Evolutionary conservation across 1,140 invertebrate species (phyloP), one percentile per base, ranked within the genome.

Genomic region (Drosophila sechellia): DNA sequence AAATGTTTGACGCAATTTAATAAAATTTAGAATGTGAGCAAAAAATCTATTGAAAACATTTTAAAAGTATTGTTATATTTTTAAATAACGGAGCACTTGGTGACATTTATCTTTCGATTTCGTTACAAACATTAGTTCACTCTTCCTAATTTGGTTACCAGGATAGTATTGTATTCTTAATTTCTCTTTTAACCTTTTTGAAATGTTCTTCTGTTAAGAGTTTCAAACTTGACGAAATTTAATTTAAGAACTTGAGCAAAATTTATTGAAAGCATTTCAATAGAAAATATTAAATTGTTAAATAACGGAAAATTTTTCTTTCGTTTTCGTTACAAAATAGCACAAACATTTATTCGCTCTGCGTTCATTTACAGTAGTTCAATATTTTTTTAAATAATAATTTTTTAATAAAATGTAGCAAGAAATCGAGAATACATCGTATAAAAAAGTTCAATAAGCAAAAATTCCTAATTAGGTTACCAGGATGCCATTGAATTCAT

Each of bases 1-100:
- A 43, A 46, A 25, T 58, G 20, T 52, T 35, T 48, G n/a, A 37
- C 15, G 4, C 37, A 42, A 42, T 69, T 63, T 46, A 39, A 54
- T 45, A 76, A 64, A 53, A 63, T 55, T 64, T 56, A 76, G 72
- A 61, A 84, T 73, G 63, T 70, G 73, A 80, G 72, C 71, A 77
- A 74, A 59, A 52, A 76, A 61, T 61, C 78, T 10, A 81, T 68
- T 78, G 64, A 86, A 77, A 84, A 85, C 81, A 77, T 85, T 61
- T 77, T 59, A 49, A 65, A 86, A 46, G 80, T 45, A 57, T 42
- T 12, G 39, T 56, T 61, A 80, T 50, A 48, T 60, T 76, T 48
- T 48, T 72, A 72, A 65, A 54, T 58, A 55, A 77, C 61, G 49
- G 61, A 83, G 79, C 74, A 77, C 69, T 55, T 40, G 15, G 15